Evolutionary conservation across 2,888 invertebrate species (phyloP).

Genomic region (Limnephilus lunatus): DNA sequence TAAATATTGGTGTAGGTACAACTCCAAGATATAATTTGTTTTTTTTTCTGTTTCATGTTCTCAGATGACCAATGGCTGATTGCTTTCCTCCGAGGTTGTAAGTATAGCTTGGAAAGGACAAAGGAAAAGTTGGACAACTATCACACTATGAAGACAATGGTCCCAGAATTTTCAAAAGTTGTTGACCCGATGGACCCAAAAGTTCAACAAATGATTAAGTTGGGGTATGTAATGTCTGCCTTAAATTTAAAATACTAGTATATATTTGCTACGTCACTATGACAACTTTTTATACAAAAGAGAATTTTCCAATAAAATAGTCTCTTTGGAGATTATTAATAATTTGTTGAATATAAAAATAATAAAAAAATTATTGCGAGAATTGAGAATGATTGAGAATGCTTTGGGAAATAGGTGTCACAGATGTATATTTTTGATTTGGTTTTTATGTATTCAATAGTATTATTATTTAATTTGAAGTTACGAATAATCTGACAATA

Average conservation of each 20-base stretch:
- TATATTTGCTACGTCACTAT: not conserved
- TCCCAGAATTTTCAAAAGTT: conserved; percentile 45
- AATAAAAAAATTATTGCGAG: no score
- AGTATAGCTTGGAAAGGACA: conserved; percentile 80
- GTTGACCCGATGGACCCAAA: conserved; percentile 43
- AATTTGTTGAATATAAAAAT: no score
- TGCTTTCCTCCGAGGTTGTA: conserved; percentile 81
- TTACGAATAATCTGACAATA: no score
- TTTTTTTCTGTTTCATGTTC: conserved; percentile 37
- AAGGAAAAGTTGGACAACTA: conserved; percentile 81
- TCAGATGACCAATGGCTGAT: conserved; percentile 81
- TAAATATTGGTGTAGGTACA: not conserved
- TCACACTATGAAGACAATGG: conserved; percentile 69
- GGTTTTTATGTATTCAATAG: no score
- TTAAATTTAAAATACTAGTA: no score
- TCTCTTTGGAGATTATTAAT: no score
- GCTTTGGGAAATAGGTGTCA: no score
- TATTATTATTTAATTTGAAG: no score
- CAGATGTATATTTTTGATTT: no score
- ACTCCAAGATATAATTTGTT: not conserved
- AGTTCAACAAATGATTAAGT: conserved; percentile 43
- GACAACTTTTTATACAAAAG: not conserved
- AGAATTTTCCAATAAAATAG: no score
- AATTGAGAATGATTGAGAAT: no score
- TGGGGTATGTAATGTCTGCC: conserved; percentile 37